Evolutionary conservation across 2,113 vertebrate species (phyloP).

Genomic region (Procavia capensis): DNA sequence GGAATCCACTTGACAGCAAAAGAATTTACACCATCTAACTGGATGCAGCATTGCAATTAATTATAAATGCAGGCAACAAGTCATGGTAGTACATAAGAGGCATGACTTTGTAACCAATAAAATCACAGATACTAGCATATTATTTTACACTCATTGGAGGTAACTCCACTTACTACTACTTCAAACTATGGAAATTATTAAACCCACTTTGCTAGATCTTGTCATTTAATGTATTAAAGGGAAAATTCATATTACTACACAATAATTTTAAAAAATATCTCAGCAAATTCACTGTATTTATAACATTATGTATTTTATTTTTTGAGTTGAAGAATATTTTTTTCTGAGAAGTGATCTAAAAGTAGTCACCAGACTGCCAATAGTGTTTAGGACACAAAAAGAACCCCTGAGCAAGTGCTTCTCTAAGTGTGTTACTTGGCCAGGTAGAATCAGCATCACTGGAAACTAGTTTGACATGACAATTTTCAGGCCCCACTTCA

Average conservation of each 20-base stretch:
- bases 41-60: not conserved
- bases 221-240: not conserved
- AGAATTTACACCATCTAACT: no score
- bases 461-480: not conserved
- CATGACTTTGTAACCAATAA: not conserved
- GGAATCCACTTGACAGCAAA: no score
- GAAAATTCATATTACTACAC: not conserved
- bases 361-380: not conserved
- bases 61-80: not conserved
- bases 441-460: not conserved
- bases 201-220: not conserved
- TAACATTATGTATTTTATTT: slow-evolving; percentile 19
- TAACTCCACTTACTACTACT: not conserved
- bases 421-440: not conserved
- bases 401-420: not conserved
- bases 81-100: not conserved
- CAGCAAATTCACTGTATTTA: not conserved
- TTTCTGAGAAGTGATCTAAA: not conserved
- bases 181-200: not conserved
- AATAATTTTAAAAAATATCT: not conserved
- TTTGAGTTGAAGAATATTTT: not conserved
- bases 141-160: not conserved
- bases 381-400: not conserved
- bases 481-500: not conserved
- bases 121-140: not conserved